Base-by-base conservation (phyloP, 2,797 vertebrate genomes). In the Crocidura indochinensis region DNA sequence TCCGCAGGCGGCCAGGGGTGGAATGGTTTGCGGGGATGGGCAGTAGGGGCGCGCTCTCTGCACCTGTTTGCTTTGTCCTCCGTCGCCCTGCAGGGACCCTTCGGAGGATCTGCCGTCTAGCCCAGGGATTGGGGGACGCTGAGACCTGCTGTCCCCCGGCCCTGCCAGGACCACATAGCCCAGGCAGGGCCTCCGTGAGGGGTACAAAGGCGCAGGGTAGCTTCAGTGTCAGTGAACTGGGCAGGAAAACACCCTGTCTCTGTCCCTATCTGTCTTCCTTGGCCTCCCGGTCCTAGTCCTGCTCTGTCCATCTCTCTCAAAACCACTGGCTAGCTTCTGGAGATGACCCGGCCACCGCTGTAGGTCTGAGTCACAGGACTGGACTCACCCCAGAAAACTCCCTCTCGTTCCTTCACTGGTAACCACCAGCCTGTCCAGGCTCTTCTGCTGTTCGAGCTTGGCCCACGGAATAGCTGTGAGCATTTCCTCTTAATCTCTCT, bases 1-100 rank as follows among this genome's bases (percentile, higher is more conserved):
- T 38, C 38, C 38, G 38, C 38, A 53, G 82, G 79, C 9, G 1
- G 69, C 44, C 24, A 15, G 56, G 44, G 1, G 29, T 14, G 67
- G 62, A 0, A 1, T 0, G 81, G 56, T 26, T 24, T 15, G 77
- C 65, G 0, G 62, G 14, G 1, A 46, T 38, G 64, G 24, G 15
- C 11, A 73, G 81, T 71, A 38, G 38, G 81, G 65, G 1, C 0
- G 87, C 17, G 22, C 73, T 84, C 24, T 14, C 31, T 10, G 0
- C 17, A 90, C 88, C 88, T 90, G 95, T 87, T 91, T 75, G 0
- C 51, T 65, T 19, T 10, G 0, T 17, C 49, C 60, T 64, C 38
- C 38, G 38, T 38, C 6, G 0, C 46, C n/a, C 29, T 7, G 12
- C 46, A 10, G 71, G 29, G 92, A 27, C 72, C 1, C 62, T 6